Conservation (phyloP, 2,113 vertebrate species). For the Aphyosemion australe region DNA sequence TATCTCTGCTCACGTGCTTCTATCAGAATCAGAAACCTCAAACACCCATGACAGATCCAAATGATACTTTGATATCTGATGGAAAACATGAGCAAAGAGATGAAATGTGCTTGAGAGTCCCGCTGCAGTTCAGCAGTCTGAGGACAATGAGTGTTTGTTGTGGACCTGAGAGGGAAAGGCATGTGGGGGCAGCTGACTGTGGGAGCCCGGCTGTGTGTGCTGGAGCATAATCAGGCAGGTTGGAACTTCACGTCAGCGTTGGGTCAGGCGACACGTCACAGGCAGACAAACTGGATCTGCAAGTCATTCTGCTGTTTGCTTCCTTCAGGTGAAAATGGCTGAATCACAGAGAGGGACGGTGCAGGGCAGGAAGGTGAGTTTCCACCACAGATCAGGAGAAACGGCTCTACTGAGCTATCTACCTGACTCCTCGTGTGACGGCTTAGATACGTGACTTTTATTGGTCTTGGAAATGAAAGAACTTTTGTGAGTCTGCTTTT, state of each 20-base stretch:
- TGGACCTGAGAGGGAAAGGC: slow-evolving; percentile 37
- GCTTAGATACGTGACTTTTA: neutral
- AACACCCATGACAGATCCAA: no score
- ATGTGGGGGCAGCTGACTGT: slow-evolving; percentile 45
- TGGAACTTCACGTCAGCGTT: slow-evolving; percentile 20
- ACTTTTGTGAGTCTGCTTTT: neutral
- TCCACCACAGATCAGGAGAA: neutral
- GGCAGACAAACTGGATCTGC: slow-evolving; percentile 40
- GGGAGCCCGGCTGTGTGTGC: slow-evolving; percentile 14
- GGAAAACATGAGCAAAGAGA: no score
- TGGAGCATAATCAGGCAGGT: slow-evolving; percentile 18
- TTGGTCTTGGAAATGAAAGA: neutral
- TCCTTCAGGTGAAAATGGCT: slow-evolving; percentile 47
- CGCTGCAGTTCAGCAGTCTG: neutral
- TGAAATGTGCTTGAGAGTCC: no score
- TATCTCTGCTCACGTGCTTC: no score
- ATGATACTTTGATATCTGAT: no score
- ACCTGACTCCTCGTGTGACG: neutral
- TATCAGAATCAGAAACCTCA: no score
- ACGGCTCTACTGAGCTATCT: no score
- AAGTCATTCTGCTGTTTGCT: slow-evolving; percentile 20
- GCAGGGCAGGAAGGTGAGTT: slow-evolving; percentile 55
- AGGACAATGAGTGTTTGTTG: slow-evolving; percentile 47
- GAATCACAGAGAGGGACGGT: slow-evolving; percentile 24
- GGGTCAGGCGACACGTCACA: neutral